A percentile compares a stretch with the other conserved stretches of the same genome.
Evolutionary conservation across 2,888 invertebrate species (phyloP).

Genomic region (Xanthorhoe spadicearia): DNA sequence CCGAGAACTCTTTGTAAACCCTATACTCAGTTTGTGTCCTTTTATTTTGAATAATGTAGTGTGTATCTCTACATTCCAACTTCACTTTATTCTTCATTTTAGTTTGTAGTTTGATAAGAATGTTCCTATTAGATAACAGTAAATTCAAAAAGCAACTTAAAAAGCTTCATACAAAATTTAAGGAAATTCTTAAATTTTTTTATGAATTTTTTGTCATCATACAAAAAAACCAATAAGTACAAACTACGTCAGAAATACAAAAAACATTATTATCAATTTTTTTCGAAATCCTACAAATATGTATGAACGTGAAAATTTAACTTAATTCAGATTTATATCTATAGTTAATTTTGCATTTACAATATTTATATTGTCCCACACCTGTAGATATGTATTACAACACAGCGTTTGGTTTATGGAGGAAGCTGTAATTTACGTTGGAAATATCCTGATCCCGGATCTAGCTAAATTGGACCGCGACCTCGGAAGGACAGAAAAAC

Average conservation of each 20-base stretch:
- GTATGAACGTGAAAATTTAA: no score
- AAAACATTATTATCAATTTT: no score
- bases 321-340: no score
- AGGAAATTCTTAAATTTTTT: no score
- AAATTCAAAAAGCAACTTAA: no score
- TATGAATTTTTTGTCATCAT: no score
- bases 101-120: no score
- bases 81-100: background rate
- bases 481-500: conserved; percentile 1
- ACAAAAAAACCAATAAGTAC: no score
- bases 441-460: conserved; percentile 4
- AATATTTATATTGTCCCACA: background rate
- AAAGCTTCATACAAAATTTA: no score
- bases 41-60: conserved; percentile 27
- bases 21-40: conserved; percentile 21
- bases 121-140: no score
- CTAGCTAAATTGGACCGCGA: conserved; percentile 6
- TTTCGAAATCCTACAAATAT: no score
- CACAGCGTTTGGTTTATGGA: background rate
- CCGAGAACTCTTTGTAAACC: conserved; percentile 30
- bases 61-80: background rate
- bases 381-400: conserved; percentile 1
- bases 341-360: background rate
- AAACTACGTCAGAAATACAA: no score
- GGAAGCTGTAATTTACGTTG: conserved; percentile 10